Evolutionary conservation across 1,140 invertebrate genomes (phyloP).

Genomic region (Melanaphis sacchari): DNA sequence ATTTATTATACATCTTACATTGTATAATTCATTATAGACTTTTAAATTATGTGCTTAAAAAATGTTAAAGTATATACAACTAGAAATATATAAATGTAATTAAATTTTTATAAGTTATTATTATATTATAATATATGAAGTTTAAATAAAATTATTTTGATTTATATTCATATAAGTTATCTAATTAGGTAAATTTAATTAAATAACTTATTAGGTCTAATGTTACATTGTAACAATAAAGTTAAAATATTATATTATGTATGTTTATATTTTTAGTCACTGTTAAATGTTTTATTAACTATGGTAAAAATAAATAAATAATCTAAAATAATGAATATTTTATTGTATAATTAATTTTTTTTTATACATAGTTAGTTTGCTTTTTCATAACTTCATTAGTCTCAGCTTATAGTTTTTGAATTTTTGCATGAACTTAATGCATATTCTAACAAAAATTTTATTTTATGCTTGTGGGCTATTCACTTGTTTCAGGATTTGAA

Average conservation of each 20-base stretch:
- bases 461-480: slow-evolving; percentile 11
- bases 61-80: background rate
- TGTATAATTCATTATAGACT: background rate
- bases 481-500: background rate
- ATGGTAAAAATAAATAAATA: background rate
- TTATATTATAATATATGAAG: background rate
- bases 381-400: background rate
- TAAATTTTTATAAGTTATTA: background rate
- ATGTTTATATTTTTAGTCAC: background rate
- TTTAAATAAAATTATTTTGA: background rate
- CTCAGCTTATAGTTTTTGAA: background rate
- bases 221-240: background rate
- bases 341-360: background rate
- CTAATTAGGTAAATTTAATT: too few species aligned
- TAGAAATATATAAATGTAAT: too few species aligned
- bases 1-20: background rate
- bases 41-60: background rate
- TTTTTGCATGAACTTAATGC: background rate
- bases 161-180: background rate
- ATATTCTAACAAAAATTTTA: background rate
- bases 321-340: background rate
- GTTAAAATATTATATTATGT: background rate
- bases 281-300: background rate
- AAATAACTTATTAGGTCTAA: background rate
- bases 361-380: background rate